Conservation (phyloP, 1,140 invertebrate genomes). For the Rhyacophila brunnea region DNA sequence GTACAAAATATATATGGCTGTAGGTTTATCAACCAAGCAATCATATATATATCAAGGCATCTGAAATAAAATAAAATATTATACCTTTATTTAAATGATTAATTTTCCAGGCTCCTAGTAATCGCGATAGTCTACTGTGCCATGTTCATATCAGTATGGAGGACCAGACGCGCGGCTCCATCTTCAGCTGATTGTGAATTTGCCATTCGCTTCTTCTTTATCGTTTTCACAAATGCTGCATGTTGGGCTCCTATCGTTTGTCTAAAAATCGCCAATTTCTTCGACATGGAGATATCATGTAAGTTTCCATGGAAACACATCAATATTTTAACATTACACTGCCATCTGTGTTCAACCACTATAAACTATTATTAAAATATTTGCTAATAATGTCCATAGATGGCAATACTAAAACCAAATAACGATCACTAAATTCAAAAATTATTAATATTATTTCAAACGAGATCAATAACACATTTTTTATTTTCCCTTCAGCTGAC, state of each 20-base stretch:
- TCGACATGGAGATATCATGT: conserved; percentile 56
- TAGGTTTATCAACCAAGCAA: too few relatives aligned
- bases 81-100: conserved; percentile 23
- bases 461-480: too few relatives aligned
- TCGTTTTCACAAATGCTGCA: conserved; percentile 70
- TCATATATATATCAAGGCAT: too few relatives aligned
- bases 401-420: too few relatives aligned
- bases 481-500: conserved; percentile 52
- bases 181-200: conserved; percentile 66
- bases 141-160: conserved; percentile 65
- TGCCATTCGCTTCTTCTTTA: conserved; percentile 71
- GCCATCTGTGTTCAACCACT: too few relatives aligned
- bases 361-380: too few relatives aligned
- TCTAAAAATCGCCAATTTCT: conserved; percentile 66
- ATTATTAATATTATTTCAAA: too few relatives aligned
- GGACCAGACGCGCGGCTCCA: conserved; percentile 60
- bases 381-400: too few relatives aligned
- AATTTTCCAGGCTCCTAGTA: conserved; percentile 56
- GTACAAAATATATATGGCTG: too few relatives aligned
- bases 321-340: too few relatives aligned
- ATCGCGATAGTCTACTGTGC: conserved; percentile 64
- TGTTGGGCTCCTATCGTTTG: conserved; percentile 76
- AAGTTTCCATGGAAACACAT: conserved; percentile 32
- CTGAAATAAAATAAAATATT: too few relatives aligned
- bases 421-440: too few relatives aligned